These are phyloP conservation scores for Anadara kagoshimensis DNA, from an alignment of 1,140 invertebrate genomes.

Conservation along the genomic window DNA sequence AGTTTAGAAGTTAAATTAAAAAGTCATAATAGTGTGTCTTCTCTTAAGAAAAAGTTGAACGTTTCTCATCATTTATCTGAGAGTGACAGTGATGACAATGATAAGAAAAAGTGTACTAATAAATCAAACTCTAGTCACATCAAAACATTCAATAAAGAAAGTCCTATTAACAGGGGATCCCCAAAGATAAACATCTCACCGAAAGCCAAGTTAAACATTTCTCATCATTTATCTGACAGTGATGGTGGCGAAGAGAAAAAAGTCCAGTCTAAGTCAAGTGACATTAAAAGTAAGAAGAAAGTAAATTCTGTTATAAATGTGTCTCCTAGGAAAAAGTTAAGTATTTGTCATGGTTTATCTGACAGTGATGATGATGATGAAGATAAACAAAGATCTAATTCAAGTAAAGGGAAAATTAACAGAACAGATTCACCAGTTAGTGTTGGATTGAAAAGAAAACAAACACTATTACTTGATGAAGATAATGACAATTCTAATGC, in stretches of 20 bases:
- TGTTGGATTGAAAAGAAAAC: slow-evolving; percentile 34
- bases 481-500: slow-evolving; percentile 3
- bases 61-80: no score
- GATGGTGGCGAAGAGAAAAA: slow-evolving; percentile 3
- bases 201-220: no score
- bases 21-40: no score
- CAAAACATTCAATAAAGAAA: not conserved
- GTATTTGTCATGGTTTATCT: no score
- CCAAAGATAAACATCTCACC: no score
- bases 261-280: slow-evolving; percentile 6
- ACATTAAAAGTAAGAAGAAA: not conserved
- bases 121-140: slow-evolving; percentile 8
- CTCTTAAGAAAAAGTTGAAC: no score
- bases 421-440: not conserved
- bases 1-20: no score
- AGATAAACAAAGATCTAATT: not conserved
- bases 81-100: not conserved
- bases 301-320: no score
- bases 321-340: no score
- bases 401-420: not conserved
- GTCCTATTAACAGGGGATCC: not conserved
- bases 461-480: slow-evolving; percentile 16
- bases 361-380: slow-evolving; percentile 2
- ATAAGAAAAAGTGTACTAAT: not conserved
- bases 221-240: no score